Base-by-base conservation (phyloP, 2,113 vertebrate genomes). In the Ploceus nigricollis region DNA sequence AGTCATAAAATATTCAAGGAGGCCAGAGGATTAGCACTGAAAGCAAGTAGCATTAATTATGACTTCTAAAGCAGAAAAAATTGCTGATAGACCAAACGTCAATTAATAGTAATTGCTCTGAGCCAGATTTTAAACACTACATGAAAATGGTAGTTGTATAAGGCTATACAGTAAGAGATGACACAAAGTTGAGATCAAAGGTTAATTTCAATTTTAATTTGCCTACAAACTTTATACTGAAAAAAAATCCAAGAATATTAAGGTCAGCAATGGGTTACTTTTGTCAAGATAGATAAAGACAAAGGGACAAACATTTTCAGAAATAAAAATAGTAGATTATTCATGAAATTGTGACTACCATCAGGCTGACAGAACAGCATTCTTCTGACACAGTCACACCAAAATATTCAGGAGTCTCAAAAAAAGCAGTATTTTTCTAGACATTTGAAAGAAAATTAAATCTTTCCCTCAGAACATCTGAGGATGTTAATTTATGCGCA, bases 161-260 rank as follows among this genome's bases (percentile, higher is more conserved):
- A 81, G 20, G 47, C 57, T 94, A 75, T 37, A 66, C 3, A 75
- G 33, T n/a, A 78, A 89, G 33, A 64, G 15, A 92, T 44, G 39
- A 83, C 50, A 78, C 30, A 68, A 65, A 91, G 19, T 56, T 81
- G 44, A 87, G 77, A 93, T 87, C 80, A 75, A 94, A 84, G 72
- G 53, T 91, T 97, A 92, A 90, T 92, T 94, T 68, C 66, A 94
- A n/a, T n/a, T n/a, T n/a, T n/a, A n/a, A n/a, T n/a, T 48, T 92
- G 65, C 69, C 40, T 91, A 44, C 12, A 37, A 90, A 83, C 6
- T 45, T 45, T 51, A 11, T 44, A 54, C 45, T 23, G 33, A 66
- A 39, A 77, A 84, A 90, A 81, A 39, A 19, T 39, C 27, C 33
- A 56, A 33, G 14, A 78, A 77, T 13, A 21, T 65, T 64, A 45